Evolutionary conservation across 2,797 vertebrate genomes (phyloP).

Genomic region (Poecilia gillii): DNA sequence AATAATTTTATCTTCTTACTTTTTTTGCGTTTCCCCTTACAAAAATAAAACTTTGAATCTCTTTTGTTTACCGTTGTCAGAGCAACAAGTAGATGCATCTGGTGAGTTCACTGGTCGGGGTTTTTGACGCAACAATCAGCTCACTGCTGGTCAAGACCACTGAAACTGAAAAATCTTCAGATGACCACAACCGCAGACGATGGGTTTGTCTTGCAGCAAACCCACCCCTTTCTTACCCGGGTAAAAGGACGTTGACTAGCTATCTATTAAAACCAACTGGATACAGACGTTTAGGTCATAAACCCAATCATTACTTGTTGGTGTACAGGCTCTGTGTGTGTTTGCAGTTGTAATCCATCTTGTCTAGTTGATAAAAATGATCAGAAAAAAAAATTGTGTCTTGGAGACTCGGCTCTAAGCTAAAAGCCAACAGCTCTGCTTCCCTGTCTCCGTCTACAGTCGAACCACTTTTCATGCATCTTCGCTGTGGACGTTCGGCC

Average conservation of each 20-base stretch:
- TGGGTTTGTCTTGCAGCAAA: not conserved
- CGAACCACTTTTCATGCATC: not conserved
- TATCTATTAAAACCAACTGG: not conserved
- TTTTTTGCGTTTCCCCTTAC: not conserved
- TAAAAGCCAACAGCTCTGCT: not conserved
- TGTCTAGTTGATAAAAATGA: not conserved
- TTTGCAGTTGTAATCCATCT: not conserved
- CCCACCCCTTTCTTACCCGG: not conserved
- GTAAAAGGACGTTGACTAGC: not conserved
- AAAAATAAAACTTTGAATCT: not conserved
- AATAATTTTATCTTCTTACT: not conserved
- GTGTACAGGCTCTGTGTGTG: not conserved
- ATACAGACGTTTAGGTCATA: not conserved
- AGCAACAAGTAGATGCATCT: not conserved
- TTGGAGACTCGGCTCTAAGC: not conserved
- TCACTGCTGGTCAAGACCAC: not conserved
- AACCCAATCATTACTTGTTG: not conserved
- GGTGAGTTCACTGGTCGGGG: not conserved
- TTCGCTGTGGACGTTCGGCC: not conserved
- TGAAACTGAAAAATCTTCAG: not conserved
- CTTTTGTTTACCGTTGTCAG: not conserved
- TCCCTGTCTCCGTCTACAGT: not conserved
- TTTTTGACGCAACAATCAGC: not conserved
- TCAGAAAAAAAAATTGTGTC: not conserved
- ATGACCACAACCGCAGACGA: not conserved